phyloP scores from a whole-genome alignment of 2,113 vertebrate genomes.

The Platichthys flesus region DNA sequence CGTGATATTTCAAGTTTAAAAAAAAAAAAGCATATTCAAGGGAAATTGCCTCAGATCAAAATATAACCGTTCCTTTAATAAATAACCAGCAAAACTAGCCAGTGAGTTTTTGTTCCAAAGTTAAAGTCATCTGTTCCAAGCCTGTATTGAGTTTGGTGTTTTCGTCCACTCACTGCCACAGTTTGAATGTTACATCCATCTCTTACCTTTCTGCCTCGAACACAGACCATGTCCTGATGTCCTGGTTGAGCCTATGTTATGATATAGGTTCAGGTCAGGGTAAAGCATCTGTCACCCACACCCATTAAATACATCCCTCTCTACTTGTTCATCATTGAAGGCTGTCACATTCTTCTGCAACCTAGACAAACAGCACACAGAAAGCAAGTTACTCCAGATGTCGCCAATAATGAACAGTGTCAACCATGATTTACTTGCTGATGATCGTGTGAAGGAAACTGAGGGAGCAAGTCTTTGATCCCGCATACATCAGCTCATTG shows the following conservation, averaged over 20 bases:
- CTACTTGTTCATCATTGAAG: conserved; percentile 23
- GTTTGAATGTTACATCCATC: neutral
- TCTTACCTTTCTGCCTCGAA: neutral
- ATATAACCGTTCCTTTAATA: neutral
- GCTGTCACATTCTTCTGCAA: neutral
- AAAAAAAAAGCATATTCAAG: too few relatives aligned
- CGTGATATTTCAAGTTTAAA: too few relatives aligned
- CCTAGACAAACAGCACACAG: neutral
- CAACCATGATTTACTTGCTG: conserved; percentile 36
- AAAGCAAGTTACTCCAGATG: conserved; percentile 59
- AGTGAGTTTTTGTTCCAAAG: neutral
- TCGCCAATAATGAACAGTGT: conserved; percentile 44
- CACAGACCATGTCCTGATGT: conserved; percentile 16
- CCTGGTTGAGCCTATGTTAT: neutral
- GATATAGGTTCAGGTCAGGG: conserved; percentile 21
- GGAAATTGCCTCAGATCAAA: neutral
- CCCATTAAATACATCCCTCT: conserved; percentile 45
- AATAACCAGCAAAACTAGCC: neutral
- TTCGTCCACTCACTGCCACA: neutral
- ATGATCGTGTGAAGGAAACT: neutral
- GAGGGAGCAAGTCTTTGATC: conserved; percentile 68
- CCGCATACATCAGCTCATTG: conserved; percentile 55
- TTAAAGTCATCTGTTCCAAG: neutral
- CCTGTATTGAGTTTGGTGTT: neutral
- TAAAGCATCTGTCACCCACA: conserved; percentile 28